phyloP scores from a whole-genome alignment of 2,797 vertebrate genomes.

The Diplodus sargus region DNA sequence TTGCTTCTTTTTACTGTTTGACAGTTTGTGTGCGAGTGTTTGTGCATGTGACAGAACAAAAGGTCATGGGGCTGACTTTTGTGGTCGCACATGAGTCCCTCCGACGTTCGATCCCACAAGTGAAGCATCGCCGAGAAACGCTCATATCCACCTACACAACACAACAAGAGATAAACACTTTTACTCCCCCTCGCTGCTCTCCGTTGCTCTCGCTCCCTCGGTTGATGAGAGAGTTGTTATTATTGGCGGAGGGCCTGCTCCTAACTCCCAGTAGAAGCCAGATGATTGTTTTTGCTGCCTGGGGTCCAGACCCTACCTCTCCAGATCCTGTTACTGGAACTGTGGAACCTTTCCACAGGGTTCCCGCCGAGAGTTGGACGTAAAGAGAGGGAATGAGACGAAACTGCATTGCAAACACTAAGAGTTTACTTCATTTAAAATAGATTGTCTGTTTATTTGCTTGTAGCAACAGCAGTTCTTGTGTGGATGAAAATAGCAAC shows the following conservation, averaged over 20 bases:
- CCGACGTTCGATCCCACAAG: constrained; percentile 61
- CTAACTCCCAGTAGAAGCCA: constrained; percentile 78
- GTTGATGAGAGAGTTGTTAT: constrained; percentile 81
- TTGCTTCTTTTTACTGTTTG: constrained; percentile 59
- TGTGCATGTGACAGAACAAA: constrained; percentile 76
- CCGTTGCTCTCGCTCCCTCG: constrained; percentile 42
- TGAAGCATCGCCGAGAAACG: constrained; percentile 58
- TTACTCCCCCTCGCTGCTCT: constrained; percentile 67
- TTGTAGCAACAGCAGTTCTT: constrained; percentile 6
- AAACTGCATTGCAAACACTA: constrained; percentile 43
- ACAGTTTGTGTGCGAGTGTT: constrained; percentile 57
- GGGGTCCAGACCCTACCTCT: constrained; percentile 74
- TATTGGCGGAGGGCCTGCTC: constrained; percentile 76
- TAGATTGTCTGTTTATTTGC: constrained; percentile 24
- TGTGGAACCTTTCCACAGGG: constrained; percentile 62
- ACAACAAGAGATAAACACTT: constrained; percentile 76
- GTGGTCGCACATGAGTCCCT: constrained; percentile 74
- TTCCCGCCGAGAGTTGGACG: constrained; percentile 51
- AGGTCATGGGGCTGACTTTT: constrained; percentile 72
- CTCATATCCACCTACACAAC: constrained; percentile 77
- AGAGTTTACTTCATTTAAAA: constrained; percentile 43
- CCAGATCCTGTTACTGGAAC: constrained; percentile 79
- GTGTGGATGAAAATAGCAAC: constrained; percentile 25
- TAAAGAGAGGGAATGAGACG: constrained; percentile 21
- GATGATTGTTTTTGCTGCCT: constrained; percentile 85